These are phyloP conservation scores for Urocynchramus pylzowi DNA, from an alignment of 2,113 vertebrate species.

Conservation along the genomic window DNA sequence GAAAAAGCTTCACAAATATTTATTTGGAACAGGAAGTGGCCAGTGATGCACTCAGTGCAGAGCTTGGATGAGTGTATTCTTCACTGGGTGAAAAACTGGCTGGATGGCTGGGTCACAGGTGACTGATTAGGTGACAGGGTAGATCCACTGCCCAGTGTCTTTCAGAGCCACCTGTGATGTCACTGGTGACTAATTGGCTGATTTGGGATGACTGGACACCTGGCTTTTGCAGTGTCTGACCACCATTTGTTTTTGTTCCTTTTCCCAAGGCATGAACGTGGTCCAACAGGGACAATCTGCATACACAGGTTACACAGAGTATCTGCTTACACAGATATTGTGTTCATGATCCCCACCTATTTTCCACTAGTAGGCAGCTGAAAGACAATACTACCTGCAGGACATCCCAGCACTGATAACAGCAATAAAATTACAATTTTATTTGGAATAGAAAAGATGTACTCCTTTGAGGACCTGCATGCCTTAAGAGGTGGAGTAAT, in stretches of 20 bases:
- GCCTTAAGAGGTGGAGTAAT: neutral
- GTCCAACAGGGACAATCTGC: neutral
- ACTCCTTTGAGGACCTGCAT: neutral
- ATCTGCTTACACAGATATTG: neutral
- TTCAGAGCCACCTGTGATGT: neutral
- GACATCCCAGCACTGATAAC: neutral
- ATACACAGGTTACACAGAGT: rapidly evolving
- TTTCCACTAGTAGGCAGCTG: neutral
- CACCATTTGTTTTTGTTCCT: neutral
- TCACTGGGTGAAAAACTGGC: neutral
- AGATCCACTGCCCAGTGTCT: neutral
- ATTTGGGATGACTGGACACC: neutral
- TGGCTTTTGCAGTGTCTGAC: neutral
- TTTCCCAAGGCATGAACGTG: rapidly evolving
- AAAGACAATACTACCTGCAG: neutral
- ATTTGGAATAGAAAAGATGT: neutral
- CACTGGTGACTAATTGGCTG: neutral
- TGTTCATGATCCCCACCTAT: neutral
- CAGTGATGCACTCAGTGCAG: neutral
- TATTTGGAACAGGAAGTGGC: neutral
- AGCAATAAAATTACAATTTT: neutral
- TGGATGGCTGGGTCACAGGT: neutral
- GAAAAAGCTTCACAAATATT: neutral
- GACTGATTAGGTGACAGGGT: neutral
- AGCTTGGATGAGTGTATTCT: neutral